Base-by-base conservation (phyloP, 1,140 invertebrate genomes). In the Drosophila seguyi region DNA sequence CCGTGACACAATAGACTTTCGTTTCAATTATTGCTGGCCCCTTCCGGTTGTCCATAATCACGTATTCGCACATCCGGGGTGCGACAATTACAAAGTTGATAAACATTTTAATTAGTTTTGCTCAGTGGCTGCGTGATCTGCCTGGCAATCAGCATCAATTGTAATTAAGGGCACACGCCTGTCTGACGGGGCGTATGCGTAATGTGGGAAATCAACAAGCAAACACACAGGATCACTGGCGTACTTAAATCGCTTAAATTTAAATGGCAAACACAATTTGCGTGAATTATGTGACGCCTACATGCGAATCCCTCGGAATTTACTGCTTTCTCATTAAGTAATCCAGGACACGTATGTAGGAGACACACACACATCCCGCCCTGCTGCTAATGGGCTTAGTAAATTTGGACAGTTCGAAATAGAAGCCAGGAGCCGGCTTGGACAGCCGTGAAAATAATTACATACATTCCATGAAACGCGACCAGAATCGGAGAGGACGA, bases 101-200 rank as follows among this genome's bases (percentile, higher is more conserved):
- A 90, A 88, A 85, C 85, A 88, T 85, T 88, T 90, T 88, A 90
- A 88, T 88, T 88, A 88, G 84, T 81, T 90, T 81, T 79, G 56
- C 62, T 59, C 48, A 62, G 25, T 45, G 18, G 36, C 22, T 50
- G 56, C 80, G 57, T 84, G 85, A 80, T 67, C 57, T 58, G 81
- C 60, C 63, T 90, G 52, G 48, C 56, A 81, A 84, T 78, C 65
- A 62, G 56, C 52, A 85, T 90, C 66, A 88, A 81, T 85, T 90
- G 78, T 88, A 85, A 90, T 90, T 90, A 90, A 50, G 50, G 38
- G 3, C 47, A 45, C 63, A 65, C 48, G 39, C 29, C 34, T 42
- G 60, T 22, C 75, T 69, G 55, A 42, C 16, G 36, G 50, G 52
- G 60, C 84, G 84, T 87, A 87, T 87, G 84, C 79, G 79, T 79